Conservation (phyloP, 2,797 vertebrate species). For the Botia kubotai region DNA sequence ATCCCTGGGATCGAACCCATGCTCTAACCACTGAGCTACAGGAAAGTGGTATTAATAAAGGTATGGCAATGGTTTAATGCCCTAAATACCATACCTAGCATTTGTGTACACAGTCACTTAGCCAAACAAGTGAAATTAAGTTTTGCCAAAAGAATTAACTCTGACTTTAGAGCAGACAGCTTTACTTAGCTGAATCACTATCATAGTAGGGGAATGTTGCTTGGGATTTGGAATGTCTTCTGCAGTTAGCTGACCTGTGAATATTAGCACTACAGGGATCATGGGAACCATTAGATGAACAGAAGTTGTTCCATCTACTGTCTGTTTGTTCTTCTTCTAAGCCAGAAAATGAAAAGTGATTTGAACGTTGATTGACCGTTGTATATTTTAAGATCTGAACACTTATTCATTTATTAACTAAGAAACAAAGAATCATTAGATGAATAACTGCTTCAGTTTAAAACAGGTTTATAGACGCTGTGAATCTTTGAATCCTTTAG, state of each 20-base stretch:
- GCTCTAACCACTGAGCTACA: too few relatives aligned
- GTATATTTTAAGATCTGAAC: too few relatives aligned
- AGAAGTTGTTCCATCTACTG: slow-evolving; percentile 11
- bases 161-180: not conserved
- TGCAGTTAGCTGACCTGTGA: not conserved
- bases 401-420: too few relatives aligned
- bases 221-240: slow-evolving; percentile 4
- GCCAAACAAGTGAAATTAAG: too few relatives aligned
- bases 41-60: too few relatives aligned
- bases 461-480: not conserved
- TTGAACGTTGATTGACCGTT: not conserved
- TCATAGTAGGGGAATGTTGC: slow-evolving; percentile 7
- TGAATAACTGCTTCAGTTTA: too few relatives aligned
- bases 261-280: not conserved
- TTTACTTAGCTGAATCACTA: not conserved
- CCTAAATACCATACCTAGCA: too few relatives aligned
- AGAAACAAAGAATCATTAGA: too few relatives aligned
- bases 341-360: not conserved
- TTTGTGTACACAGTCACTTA: too few relatives aligned
- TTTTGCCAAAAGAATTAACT: too few relatives aligned
- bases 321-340: not conserved
- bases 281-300: slow-evolving; percentile 2
- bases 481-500: not conserved
- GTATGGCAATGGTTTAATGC: too few relatives aligned
- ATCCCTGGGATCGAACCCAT: too few relatives aligned